These are phyloP conservation scores for Hofmannophila pseudospretella DNA, from an alignment of 2,888 invertebrate genomes.

Conservation along the genomic window DNA sequence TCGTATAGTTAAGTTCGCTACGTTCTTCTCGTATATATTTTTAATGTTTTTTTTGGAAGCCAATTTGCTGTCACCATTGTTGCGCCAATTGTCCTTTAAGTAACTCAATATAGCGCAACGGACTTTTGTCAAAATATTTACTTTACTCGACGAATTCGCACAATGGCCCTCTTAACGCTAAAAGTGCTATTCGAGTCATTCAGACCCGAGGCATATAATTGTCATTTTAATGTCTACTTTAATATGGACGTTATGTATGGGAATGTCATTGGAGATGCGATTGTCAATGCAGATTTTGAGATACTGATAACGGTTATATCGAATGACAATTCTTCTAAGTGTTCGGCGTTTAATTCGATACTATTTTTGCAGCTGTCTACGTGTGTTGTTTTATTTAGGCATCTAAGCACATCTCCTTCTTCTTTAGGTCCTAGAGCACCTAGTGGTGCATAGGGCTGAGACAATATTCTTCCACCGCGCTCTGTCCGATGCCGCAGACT, in stretches of 20 bases:
- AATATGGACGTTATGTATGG: slow-evolving; percentile 35
- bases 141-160: slow-evolving; percentile 47
- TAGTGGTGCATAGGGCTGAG: no score
- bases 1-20: no score
- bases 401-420: no score
- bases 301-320: slow-evolving; percentile 62
- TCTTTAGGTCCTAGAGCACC: no score
- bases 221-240: slow-evolving; percentile 62
- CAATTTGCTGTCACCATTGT: slow-evolving; percentile 35
- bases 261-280: slow-evolving; percentile 47
- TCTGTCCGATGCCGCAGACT: no score
- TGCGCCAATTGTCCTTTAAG: slow-evolving; percentile 57
- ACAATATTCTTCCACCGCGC: no score
- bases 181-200: slow-evolving; percentile 60
- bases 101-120: slow-evolving; percentile 68
- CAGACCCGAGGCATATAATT: slow-evolving; percentile 49
- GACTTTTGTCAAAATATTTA: slow-evolving; percentile 76
- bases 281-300: slow-evolving; percentile 47
- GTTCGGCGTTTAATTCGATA: slow-evolving; percentile 29
- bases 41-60: slow-evolving; percentile 34
- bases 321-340: slow-evolving; percentile 37
- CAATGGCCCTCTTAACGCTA: slow-evolving; percentile 61
- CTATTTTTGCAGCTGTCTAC: slow-evolving; percentile 29
- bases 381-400: no score
- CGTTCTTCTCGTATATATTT: not conserved